A percentile compares a stretch with the other conserved stretches of the same genome.
Conservation (phyloP, 2,888 invertebrate genomes). For the Seladonia tumulorum region DNA sequence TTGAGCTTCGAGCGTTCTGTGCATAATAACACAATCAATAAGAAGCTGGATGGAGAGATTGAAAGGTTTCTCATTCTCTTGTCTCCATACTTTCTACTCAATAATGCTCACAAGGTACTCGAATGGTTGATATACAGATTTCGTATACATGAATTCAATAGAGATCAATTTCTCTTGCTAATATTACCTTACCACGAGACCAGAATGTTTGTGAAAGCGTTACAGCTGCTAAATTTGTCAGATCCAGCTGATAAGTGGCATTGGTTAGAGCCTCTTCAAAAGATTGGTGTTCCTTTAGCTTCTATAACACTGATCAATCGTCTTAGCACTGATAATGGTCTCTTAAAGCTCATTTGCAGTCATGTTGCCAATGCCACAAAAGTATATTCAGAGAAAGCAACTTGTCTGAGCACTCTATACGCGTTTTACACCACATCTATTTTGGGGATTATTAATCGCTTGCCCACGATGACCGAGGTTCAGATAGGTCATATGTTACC, state of each 20-base stretch:
- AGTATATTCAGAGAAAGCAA: slow-evolving; percentile 86
- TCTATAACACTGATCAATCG: slow-evolving; percentile 90
- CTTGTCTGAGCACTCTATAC: slow-evolving; percentile 89
- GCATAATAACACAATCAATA: slow-evolving; percentile 90
- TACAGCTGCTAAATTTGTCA: slow-evolving; percentile 91
- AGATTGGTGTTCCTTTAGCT: slow-evolving; percentile 90
- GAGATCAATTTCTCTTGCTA: slow-evolving; percentile 91
- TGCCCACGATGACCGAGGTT: slow-evolving; percentile 86
- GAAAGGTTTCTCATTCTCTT: slow-evolving; percentile 91
- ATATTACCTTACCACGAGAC: slow-evolving; percentile 97
- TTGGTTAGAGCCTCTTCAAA: slow-evolving; percentile 91
- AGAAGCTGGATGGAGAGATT: slow-evolving; percentile 90
- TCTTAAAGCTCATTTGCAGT: slow-evolving; percentile 88
- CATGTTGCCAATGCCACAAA: slow-evolving; percentile 87
- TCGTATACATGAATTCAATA: slow-evolving; percentile 95
- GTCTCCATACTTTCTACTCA: slow-evolving; percentile 95
- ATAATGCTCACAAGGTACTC: slow-evolving; percentile 94
- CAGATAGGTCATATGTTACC: slow-evolving; percentile 90
- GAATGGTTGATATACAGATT: slow-evolving; percentile 98
- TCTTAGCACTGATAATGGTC: slow-evolving; percentile 87
- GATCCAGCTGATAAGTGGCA: slow-evolving; percentile 88
- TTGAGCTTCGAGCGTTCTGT: slow-evolving; percentile 93
- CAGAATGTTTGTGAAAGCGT: slow-evolving; percentile 91
- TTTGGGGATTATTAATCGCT: slow-evolving; percentile 89
- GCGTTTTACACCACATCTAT: slow-evolving; percentile 92